Evolutionary conservation across 2,888 invertebrate species (phyloP).

Genomic region (Amblyteles armatorius): DNA sequence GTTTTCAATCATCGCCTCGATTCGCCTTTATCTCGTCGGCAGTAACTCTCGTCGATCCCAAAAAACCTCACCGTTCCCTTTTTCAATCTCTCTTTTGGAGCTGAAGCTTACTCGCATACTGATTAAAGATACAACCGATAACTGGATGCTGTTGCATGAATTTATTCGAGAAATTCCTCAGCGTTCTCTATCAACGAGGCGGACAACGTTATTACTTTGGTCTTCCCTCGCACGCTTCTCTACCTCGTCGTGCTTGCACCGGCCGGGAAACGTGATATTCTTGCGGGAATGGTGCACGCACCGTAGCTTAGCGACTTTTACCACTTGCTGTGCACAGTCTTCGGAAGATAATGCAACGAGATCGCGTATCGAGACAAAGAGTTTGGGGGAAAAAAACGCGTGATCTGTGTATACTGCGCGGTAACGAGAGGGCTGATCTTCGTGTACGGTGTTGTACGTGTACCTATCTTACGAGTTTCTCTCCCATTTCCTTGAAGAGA

Average conservation of each 20-base stretch:
- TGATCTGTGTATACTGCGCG: not conserved
- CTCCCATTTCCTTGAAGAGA: slow-evolving; percentile 32
- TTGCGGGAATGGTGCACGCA: slow-evolving; percentile 34
- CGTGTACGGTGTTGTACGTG: slow-evolving; percentile 7
- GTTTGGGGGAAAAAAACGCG: slow-evolving; percentile 13
- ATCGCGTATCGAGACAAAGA: slow-evolving; percentile 38
- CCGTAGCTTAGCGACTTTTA: slow-evolving; percentile 43
- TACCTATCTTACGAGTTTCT: slow-evolving; percentile 36
- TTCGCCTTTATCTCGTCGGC: slow-evolving; percentile 1
- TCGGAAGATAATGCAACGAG: slow-evolving; percentile 46
- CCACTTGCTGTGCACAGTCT: slow-evolving; percentile 26
- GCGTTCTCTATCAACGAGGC: slow-evolving; percentile 55
- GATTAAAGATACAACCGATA: slow-evolving; percentile 62
- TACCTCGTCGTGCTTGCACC: not conserved
- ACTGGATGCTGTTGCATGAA: slow-evolving; percentile 36
- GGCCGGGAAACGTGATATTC: slow-evolving; percentile 55
- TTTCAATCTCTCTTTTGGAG: not conserved
- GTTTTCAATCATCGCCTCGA: slow-evolving; percentile 71
- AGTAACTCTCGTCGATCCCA: slow-evolving; percentile 19
- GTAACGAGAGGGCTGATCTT: slow-evolving; percentile 27
- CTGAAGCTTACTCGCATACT: slow-evolving; percentile 33
- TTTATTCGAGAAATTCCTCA: slow-evolving; percentile 56
- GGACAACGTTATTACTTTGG: slow-evolving; percentile 56
- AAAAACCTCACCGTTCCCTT: slow-evolving; percentile 47
- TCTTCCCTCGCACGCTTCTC: slow-evolving; percentile 6